phyloP scores from a whole-genome alignment of 2,797 vertebrate species.

The Phrynocephalus vlangalii region DNA sequence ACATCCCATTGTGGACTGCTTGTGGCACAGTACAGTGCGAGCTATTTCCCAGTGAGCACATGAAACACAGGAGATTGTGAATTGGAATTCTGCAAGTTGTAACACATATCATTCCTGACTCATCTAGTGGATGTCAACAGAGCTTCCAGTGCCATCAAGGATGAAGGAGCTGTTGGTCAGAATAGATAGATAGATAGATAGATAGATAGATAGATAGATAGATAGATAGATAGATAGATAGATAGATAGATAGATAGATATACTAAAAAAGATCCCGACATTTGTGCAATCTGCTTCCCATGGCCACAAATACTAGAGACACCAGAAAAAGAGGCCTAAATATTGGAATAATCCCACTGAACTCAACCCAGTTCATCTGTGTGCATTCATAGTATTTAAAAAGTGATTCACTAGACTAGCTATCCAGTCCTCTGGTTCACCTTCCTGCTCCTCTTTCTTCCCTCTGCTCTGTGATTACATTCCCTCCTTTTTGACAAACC shows the following conservation, averaged over 20 bases:
- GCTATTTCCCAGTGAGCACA: too few relatives aligned
- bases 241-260: too few relatives aligned
- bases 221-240: too few relatives aligned
- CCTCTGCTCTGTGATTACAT: slow-evolving; percentile 24
- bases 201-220: too few relatives aligned
- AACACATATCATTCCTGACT: too few relatives aligned
- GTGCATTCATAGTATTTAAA: neutral
- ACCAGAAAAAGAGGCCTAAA: neutral
- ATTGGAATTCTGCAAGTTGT: too few relatives aligned
- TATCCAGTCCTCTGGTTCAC: neutral
- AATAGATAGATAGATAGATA: too few relatives aligned
- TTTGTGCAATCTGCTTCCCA: neutral
- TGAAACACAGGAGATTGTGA: too few relatives aligned
- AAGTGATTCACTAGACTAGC: too few relatives aligned
- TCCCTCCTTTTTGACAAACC: slow-evolving; percentile 38
- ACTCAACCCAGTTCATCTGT: neutral
- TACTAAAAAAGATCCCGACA: neutral
- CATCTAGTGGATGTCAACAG: neutral
- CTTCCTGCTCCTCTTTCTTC: neutral
- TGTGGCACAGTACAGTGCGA: too few relatives aligned
- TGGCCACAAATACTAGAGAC: neutral
- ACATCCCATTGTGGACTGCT: too few relatives aligned
- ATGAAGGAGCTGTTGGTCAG: neutral
- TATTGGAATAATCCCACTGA: neutral
- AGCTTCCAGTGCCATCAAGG: neutral